Evolutionary conservation across 2,888 invertebrate species (phyloP), one percentile per base, ranked within the genome.

Genomic region (Callyntrura guangdongensis): DNA sequence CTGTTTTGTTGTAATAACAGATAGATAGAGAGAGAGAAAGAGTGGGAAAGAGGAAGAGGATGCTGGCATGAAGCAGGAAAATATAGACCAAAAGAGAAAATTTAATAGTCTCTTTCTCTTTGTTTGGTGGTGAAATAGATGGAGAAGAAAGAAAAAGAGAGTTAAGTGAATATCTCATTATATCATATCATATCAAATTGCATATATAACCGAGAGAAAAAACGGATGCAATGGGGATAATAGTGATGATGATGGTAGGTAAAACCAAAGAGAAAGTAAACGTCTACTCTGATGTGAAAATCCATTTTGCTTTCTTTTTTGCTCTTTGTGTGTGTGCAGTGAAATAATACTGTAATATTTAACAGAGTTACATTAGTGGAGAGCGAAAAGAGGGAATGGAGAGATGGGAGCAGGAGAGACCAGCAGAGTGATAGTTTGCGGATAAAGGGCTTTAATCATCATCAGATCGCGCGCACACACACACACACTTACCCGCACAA

Each of bases 81-180:
- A 6, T 36, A 61, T 20, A 61, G 61, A 61, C 17, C 22, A 61
- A 61, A 61, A 22, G 61, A 59, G 59, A 22, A 22, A 61, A 61
- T 61, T 61, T 61, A 61, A 61, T 61, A 61, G 61, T 61, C 61
- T 61, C 61, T 61, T 61, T 22, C 22, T 6, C 36, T 36, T 36
- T 36, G 36, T 36, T 36, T 36, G 36, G 36, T n/a, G 36, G 69
- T 11, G 61, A 9, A 8, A 61, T 1, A 61, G 22, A 61, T 8
- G 22, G 25, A 22, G 5, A 20, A 17, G 59, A 59, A 0, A 64
- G 64, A 64, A 14, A 14, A 9, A 25, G 27, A 64, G 11, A 25
- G n/a, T 36, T 20, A 6, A 56, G 14, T 17, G n/a, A n/a, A 5
- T n/a, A n/a, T n/a, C 14, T 56, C 56, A 56, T 56, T 17, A 56